Evolutionary conservation across 2,797 vertebrate genomes (phyloP), one percentile per base, ranked within the genome.

Genomic region (Selene dorsalis): DNA sequence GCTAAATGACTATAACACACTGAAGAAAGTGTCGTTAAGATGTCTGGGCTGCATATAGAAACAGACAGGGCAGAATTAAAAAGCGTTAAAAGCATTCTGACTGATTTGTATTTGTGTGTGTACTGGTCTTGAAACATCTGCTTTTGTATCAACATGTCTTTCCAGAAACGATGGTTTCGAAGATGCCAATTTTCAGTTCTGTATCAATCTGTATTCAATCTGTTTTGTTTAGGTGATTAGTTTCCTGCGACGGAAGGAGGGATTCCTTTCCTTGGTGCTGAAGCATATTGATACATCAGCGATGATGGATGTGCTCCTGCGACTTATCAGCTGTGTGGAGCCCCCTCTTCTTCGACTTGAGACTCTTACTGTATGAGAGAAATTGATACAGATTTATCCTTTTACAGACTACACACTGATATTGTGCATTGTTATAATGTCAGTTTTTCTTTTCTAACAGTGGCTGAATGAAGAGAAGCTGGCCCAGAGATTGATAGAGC

Each of bases 301-400:
- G 64, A 99, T 99, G 96, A 98, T 98, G 97, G 98, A 99, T 91
- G 95, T 99, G 32, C 95, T 99, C 38, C 93, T 99, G 35, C 96
- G 97, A 50, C 96, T 99, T 14, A 96, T 98, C 91, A 98, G 97
- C 95, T 99, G 97, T 26, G 97, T 98, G 87, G 98, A 99, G 90
- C 98, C 98, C 0, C 93, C 94, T 0, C 88, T 94, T 3, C 96
- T 99, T 26, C 95, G 97, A 68, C 96, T 96, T 35, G 97, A 98
- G 58, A 98, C 98, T 18, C 95, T 99, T 9, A 96, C 94, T 12
- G 98, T 99, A 94, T 84, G 96, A 79, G 55, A 80, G 12, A 55
- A 76, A 69, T 52, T 0, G 57, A 75, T 11, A 12, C 65, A 41
- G 6, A 48, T 56, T 69, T 10, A 41, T 30, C 20, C 9, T 30